phyloP scores from a whole-genome alignment of 2,888 invertebrate species.

The Lamellibrachia columna region DNA sequence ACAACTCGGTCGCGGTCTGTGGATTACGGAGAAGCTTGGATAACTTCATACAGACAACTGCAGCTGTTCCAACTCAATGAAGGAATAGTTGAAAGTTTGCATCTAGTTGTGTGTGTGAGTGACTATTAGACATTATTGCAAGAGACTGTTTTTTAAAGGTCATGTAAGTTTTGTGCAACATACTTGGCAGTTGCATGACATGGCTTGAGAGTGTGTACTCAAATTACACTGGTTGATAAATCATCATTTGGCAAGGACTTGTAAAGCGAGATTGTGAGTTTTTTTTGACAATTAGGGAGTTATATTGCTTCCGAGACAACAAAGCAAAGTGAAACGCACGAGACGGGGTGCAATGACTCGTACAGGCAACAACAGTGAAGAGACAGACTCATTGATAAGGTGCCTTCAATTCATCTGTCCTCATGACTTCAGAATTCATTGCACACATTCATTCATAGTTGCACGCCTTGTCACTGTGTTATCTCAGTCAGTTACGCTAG shows the following conservation, averaged over 20 bases:
- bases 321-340: background rate
- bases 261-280: background rate
- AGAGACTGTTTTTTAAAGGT: background rate
- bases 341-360: background rate
- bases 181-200: background rate
- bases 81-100: background rate
- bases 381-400: background rate
- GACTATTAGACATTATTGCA: background rate
- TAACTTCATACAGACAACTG: background rate
- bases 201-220: background rate
- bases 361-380: background rate
- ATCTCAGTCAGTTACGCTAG: background rate
- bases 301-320: background rate
- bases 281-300: background rate
- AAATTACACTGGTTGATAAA: background rate
- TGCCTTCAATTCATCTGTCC: background rate
- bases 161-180: background rate
- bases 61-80: background rate
- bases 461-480: background rate
- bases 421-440: background rate
- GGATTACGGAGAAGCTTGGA: constrained; percentile 1
- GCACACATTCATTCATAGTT: background rate
- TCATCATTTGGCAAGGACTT: background rate
- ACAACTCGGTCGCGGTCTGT: no score
- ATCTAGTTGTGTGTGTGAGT: background rate